Evolutionary conservation across 64 coral and sea anemone species (phyloP).

Genomic region (Montipora cactus): DNA sequence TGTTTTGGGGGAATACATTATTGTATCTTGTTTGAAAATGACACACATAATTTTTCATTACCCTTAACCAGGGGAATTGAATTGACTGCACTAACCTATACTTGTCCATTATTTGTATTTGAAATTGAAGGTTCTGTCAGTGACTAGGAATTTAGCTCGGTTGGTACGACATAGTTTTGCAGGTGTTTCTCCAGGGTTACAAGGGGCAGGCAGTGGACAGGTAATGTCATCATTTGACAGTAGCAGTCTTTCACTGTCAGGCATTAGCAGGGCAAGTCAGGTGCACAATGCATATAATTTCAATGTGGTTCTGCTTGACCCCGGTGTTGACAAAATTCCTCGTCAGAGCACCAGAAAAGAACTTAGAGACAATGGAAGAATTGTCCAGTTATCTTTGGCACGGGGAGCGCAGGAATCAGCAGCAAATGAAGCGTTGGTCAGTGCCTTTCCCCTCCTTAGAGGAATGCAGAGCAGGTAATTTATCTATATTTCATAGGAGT

Average conservation of each 20-base stretch:
- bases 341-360: background rate
- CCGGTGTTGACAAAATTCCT: background rate
- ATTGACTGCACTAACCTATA: no score
- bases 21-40: no score
- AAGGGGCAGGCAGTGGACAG: no score
- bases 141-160: no score
- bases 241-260: background rate
- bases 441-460: background rate
- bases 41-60: no score
- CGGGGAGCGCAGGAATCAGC: background rate
- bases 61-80: no score
- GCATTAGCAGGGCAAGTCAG: background rate
- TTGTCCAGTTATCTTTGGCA: background rate
- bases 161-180: no score
- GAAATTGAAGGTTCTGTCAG: no score
- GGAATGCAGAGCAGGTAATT: background rate
- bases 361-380: background rate
- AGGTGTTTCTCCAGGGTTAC: no score
- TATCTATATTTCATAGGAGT: background rate
- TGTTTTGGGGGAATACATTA: no score
- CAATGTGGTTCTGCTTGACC: background rate
- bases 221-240: background rate
- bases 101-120: no score
- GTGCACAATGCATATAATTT: background rate
- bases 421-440: background rate